Evolutionary conservation across 2,113 vertebrate species (phyloP).

Genomic region (Lipophrys pholis): DNA sequence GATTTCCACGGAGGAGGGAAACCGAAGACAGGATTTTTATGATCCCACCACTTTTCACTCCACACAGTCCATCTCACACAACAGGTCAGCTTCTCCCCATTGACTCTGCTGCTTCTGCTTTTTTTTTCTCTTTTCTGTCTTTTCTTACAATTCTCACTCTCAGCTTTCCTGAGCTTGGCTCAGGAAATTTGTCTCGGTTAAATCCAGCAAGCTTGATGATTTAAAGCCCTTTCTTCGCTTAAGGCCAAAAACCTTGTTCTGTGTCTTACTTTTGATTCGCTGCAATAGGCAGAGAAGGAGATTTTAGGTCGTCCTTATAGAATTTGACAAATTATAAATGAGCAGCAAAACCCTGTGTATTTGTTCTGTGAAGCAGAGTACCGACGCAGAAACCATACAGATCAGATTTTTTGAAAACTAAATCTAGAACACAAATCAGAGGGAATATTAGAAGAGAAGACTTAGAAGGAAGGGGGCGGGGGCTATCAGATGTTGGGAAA

Average conservation of each 20-base stretch:
- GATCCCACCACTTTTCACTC: constrained; percentile 65
- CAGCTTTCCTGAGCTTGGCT: constrained; percentile 22
- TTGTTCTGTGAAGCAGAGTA: constrained; percentile 2
- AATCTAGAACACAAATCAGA: constrained; percentile 22
- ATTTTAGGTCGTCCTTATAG: constrained; percentile 11
- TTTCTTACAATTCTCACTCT: constrained; percentile 23
- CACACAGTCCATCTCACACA: constrained; percentile 59
- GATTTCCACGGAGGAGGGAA: constrained; percentile 63
- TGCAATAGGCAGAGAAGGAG: background rate
- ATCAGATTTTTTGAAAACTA: constrained; percentile 12
- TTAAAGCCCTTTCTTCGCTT: constrained; percentile 27
- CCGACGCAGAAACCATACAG: background rate
- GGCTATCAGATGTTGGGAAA: constrained; percentile 32
- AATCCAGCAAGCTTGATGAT: constrained; percentile 46
- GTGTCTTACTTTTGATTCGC: constrained; percentile 30
- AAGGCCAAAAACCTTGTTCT: constrained; percentile 16
- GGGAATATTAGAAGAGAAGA: constrained; percentile 35
- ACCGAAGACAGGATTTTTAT: constrained; percentile 61
- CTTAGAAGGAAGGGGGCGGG: background rate
- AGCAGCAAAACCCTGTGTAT: background rate
- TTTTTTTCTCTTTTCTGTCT: constrained; percentile 43
- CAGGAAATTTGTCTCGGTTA: constrained; percentile 34
- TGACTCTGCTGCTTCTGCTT: constrained; percentile 57
- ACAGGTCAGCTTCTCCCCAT: constrained; percentile 56
- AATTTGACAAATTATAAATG: constrained; percentile 7